A percentile compares a stretch with the other conserved stretches of the same genome.
Evolutionary conservation across 2,888 invertebrate genomes (phyloP).

Genomic region (Melinopterus prodromus): DNA sequence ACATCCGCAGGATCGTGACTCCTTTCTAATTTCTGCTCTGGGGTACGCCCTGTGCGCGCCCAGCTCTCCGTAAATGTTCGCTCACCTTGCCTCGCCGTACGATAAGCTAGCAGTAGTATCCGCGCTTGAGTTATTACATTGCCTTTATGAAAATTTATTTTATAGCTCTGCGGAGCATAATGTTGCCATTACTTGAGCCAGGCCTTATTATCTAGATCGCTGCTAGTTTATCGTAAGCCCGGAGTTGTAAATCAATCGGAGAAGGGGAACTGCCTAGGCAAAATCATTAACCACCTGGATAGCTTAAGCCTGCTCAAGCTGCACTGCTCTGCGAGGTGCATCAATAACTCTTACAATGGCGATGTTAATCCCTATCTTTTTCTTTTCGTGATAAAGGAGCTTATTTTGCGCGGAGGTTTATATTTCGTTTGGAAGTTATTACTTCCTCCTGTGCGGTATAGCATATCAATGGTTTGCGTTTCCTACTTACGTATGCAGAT

Average conservation of each 20-base stretch:
- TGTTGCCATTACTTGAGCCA: not conserved
- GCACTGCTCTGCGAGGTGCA: not conserved
- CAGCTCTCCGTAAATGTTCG: not conserved
- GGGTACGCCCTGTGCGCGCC: conserved; percentile 4
- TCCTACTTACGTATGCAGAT: not conserved
- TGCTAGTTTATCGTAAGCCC: not conserved
- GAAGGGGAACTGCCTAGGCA: not conserved
- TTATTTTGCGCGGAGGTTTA: not conserved
- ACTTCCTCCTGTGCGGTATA: not conserved
- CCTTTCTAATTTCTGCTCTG: not conserved
- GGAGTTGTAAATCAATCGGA: not conserved
- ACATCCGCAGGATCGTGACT: conserved; percentile 4
- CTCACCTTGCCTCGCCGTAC: not conserved
- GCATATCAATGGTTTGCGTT: not conserved
- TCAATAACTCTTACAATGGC: not conserved
- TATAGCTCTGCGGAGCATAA: not conserved
- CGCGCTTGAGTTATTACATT: not conserved
- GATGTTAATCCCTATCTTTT: not conserved
- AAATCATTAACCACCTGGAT: conserved; percentile 4
- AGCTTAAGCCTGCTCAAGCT: not conserved
- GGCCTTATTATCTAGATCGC: conserved; percentile 4
- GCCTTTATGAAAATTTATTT: not conserved
- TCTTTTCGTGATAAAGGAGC: not conserved
- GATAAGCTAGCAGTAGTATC: not conserved
- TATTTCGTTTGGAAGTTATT: not conserved